A percentile compares a stretch with the other conserved stretches of the same genome.
Conservation (phyloP, 2,113 vertebrate genomes). For the Cnemophilus loriae region DNA sequence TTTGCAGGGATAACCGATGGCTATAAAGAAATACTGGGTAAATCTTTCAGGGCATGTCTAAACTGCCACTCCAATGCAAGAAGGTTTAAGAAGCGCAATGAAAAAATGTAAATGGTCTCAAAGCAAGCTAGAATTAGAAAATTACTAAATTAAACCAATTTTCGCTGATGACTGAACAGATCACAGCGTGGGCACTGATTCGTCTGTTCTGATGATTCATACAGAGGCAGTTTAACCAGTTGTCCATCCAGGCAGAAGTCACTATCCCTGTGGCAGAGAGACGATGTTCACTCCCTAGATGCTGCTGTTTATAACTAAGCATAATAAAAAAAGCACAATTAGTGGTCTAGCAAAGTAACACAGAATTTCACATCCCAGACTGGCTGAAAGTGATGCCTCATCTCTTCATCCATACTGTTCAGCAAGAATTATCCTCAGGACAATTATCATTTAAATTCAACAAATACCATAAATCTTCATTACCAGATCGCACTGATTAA, state of each 20-base stretch:
- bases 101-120: background rate
- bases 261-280: background rate
- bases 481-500: slow-evolving; percentile 7
- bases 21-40: background rate
- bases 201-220: background rate
- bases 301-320: background rate
- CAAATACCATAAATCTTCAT: background rate
- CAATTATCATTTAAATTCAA: background rate
- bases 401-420: background rate
- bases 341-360: background rate
- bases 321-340: background rate
- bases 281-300: background rate
- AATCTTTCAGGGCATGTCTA: background rate
- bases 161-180: background rate
- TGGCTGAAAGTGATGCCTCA: background rate
- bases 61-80: background rate
- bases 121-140: background rate
- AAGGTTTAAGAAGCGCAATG: background rate
- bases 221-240: background rate
- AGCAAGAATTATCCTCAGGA: background rate
- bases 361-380: background rate
- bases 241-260: background rate
- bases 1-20: background rate
- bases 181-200: background rate
- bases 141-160: background rate